Base-by-base conservation (phyloP, 2,888 invertebrate genomes). In the Branchipolynoe longqiensis region DNA sequence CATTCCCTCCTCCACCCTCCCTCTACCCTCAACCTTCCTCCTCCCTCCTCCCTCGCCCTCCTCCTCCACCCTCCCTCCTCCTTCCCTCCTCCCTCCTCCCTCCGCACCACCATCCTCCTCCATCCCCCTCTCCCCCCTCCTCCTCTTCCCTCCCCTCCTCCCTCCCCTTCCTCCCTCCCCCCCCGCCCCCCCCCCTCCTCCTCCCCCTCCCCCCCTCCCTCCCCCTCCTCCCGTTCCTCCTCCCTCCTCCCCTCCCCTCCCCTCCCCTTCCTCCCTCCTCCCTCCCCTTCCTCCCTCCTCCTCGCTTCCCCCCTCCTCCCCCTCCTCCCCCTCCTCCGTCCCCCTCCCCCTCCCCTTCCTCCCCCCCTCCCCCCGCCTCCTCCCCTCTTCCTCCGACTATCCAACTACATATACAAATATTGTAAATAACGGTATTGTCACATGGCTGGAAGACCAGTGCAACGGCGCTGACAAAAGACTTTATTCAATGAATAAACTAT, bases 241-340 rank as follows among this genome's bases (percentile, higher is more conserved):
- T 31, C 69, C 28, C 85, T n/a, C 12, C 59, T 40, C 6, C 18
- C 40, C 58, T 62, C 25, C 33, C 41, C 38, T 81, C 25, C 22
- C n/a, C 40, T 41, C 64, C 25, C 36, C 78, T 40, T 69, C 40
- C 31, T 25, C 83, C 31, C 64, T 64, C 33, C 69, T 58, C 28
- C 73, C 38, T 38, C 12, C 25, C 69, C 6, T 69, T n/a, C 3
- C 4, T 69, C 25, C 28, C 33, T 69, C 69, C 28, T 25, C 38
- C 33, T 69, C 69, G 3, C 31, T 8, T n/a, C 33, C n/a, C 69
- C 31, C 38, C 31, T n/a, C 33, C 33, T 12, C 25, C 28, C 8
- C 33, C 69, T 8, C 33, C 33, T 14, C 69, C 69, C 69, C 6
- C 69, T n/a, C 69, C 69, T 12, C 33, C 33, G 14, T 12, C 69